A percentile compares a stretch with the other conserved stretches of the same genome.
Evolutionary conservation across 2,113 vertebrate genomes (phyloP).

Genomic region (Sardina pilchardus): DNA sequence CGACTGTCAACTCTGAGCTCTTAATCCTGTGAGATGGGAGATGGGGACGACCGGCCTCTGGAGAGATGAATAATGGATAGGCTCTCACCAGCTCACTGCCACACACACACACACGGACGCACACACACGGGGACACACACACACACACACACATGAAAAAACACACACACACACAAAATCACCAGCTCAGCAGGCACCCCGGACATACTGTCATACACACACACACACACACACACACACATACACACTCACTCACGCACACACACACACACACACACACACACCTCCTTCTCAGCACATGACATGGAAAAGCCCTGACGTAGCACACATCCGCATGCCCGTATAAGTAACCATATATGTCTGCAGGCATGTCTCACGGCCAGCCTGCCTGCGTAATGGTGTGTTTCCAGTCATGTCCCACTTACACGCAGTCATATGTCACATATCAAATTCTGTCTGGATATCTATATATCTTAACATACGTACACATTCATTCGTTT

Average conservation of each 20-base stretch:
- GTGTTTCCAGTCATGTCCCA: neutral
- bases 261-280: neutral
- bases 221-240: neutral
- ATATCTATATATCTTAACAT: neutral
- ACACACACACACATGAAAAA: neutral
- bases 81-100: constrained; percentile 8
- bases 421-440: neutral
- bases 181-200: constrained; percentile 27
- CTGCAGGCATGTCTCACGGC: neutral
- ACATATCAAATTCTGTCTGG: neutral
- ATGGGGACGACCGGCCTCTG: constrained; percentile 27
- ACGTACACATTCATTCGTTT: no score
- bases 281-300: neutral
- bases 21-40: constrained; percentile 48
- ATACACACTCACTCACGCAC: neutral
- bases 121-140: neutral
- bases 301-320: constrained; percentile 24
- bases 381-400: neutral
- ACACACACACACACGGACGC: neutral
- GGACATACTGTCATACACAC: neutral
- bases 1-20: constrained; percentile 39
- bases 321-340: neutral
- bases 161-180: neutral
- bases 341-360: neutral
- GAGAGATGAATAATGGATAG: constrained; percentile 44